Conservation (phyloP, 2,113 vertebrate genomes). For the Halichoerus grypus region DNA sequence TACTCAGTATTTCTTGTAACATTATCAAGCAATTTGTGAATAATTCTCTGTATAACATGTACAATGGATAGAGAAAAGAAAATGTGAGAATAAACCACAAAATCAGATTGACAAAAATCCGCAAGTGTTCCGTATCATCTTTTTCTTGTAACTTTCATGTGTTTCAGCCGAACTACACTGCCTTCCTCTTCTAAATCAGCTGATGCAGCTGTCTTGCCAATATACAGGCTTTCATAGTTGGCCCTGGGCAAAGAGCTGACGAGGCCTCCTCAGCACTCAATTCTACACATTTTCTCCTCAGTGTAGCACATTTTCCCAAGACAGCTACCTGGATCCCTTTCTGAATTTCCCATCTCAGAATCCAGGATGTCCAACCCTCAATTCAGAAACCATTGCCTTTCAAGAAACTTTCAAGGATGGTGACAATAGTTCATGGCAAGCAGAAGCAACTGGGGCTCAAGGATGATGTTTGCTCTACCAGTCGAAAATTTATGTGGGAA, state of each 20-base stretch:
- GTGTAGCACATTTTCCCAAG: background rate
- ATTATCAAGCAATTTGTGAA: slow-evolving; percentile 34
- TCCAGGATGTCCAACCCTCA: background rate
- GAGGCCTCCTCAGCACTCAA: background rate
- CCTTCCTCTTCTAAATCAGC: background rate
- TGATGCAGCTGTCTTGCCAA: background rate
- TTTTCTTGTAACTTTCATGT: background rate
- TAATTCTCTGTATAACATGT: background rate
- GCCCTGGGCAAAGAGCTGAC: background rate
- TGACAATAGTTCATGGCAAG: background rate
- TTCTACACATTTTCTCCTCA: slow-evolving; percentile 1
- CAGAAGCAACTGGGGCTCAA: background rate
- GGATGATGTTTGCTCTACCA: background rate
- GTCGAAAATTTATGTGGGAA: background rate
- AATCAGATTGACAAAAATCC: background rate
- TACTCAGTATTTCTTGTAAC: slow-evolving; percentile 29
- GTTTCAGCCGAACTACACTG: background rate
- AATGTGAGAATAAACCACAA: slow-evolving; percentile 1
- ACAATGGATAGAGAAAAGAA: background rate
- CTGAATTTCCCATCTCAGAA: background rate
- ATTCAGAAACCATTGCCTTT: background rate
- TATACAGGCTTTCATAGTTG: background rate
- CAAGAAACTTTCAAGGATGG: background rate
- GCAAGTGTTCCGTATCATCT: background rate
- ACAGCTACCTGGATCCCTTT: background rate